phyloP scores from a whole-genome alignment of 2,888 invertebrate genomes.

The Rhagophthalmus giganteus region DNA sequence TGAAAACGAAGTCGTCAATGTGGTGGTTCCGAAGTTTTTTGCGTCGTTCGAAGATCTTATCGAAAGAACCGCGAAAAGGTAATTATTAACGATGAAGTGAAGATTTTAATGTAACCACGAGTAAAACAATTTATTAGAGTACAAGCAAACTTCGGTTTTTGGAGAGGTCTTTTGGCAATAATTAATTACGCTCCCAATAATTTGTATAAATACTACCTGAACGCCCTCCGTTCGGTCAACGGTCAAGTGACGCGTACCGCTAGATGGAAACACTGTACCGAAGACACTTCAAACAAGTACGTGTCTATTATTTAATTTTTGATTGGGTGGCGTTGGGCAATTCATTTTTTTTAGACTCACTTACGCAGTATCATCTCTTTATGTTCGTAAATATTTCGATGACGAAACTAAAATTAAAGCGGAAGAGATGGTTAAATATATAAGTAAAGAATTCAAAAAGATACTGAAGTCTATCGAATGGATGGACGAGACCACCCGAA shows the following conservation, averaged over 20 bases:
- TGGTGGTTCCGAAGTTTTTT: background rate
- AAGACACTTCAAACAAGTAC: slow-evolving; percentile 57
- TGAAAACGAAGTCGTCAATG: background rate
- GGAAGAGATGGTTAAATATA: slow-evolving; percentile 43
- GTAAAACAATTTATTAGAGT: slow-evolving; percentile 52
- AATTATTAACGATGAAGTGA: background rate
- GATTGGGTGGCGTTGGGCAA: too few relatives aligned
- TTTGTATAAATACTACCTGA: slow-evolving; percentile 71
- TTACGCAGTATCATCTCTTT: slow-evolving; percentile 52
- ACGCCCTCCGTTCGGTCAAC: slow-evolving; percentile 72
- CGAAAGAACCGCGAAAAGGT: background rate
- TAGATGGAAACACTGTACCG: slow-evolving; percentile 81
- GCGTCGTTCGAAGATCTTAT: background rate
- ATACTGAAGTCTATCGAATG: slow-evolving; percentile 45
- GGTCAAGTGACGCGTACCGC: slow-evolving; percentile 78
- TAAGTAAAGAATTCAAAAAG: slow-evolving; percentile 46
- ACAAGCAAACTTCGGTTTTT: slow-evolving; percentile 85
- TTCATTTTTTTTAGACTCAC: background rate
- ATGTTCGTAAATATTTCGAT: slow-evolving; percentile 80
- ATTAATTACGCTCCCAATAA: slow-evolving; percentile 74
- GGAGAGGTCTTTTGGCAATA: slow-evolving; percentile 78
- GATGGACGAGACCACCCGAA: slow-evolving; percentile 48
- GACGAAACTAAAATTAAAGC: slow-evolving; percentile 41
- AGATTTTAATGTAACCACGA: background rate
- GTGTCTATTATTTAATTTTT: background rate